phyloP scores from a whole-genome alignment of 1,140 invertebrate species.

The Chironomus striatipennis region DNA sequence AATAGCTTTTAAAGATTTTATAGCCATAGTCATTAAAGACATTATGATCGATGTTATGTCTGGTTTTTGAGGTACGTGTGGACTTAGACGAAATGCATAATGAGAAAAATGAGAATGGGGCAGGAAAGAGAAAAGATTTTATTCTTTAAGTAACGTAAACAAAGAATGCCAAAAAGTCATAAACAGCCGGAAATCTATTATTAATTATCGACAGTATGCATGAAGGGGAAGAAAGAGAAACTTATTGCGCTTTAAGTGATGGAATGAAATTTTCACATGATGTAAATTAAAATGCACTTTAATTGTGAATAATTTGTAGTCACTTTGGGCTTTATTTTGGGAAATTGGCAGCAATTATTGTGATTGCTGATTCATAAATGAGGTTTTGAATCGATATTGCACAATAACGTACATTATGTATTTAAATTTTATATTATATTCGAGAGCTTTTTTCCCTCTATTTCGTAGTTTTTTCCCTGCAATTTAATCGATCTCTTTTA shows the following conservation, averaged over 20 bases:
- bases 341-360: too few species aligned
- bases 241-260: background rate
- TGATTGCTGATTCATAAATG: too few species aligned
- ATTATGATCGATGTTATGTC: background rate
- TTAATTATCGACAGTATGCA: background rate
- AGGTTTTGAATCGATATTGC: too few species aligned
- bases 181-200: conserved; percentile 20
- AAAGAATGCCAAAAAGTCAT: conserved; percentile 1
- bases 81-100: too few species aligned
- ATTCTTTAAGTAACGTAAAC: background rate
- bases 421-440: too few species aligned
- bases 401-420: too few species aligned
- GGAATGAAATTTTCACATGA: background rate
- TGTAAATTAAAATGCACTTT: too few species aligned
- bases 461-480: too few species aligned
- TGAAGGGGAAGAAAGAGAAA: background rate
- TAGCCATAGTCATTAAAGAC: background rate
- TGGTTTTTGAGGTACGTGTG: background rate
- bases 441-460: too few species aligned
- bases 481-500: too few species aligned
- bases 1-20: background rate
- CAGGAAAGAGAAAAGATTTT: background rate
- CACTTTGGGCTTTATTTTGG: background rate
- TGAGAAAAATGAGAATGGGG: too few species aligned
- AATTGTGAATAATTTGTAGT: background rate